phyloP scores from a whole-genome alignment of 1,140 invertebrate genomes.

The Euwallacea similis region DNA sequence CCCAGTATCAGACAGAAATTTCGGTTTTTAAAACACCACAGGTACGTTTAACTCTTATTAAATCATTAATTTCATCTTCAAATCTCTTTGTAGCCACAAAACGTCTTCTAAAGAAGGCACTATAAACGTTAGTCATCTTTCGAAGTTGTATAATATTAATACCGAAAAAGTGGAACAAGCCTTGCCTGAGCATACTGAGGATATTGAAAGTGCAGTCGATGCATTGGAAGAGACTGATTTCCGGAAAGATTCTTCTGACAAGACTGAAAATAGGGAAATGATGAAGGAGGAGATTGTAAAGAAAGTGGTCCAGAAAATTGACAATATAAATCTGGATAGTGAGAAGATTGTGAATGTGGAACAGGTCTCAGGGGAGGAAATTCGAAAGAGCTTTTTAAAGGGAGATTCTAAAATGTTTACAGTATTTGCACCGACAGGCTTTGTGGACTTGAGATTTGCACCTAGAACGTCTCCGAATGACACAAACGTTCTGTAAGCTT shows the following conservation, averaged over 20 bases:
- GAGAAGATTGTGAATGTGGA: conserved; percentile 47
- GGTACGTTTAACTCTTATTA: background rate
- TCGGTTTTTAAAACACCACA: conserved; percentile 37
- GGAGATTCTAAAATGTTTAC: conserved; percentile 33
- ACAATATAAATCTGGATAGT: conserved; percentile 49
- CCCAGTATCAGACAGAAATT: conserved; percentile 39
- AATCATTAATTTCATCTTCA: background rate
- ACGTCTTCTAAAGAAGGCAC: conserved; percentile 43
- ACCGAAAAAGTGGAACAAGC: conserved; percentile 42
- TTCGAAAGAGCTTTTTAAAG: conserved; percentile 28
- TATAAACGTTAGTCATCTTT: conserved; percentile 39
- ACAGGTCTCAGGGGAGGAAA: conserved; percentile 39
- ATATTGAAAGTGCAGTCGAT: conserved; percentile 60
- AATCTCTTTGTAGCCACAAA: conserved; percentile 27
- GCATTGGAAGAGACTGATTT: conserved; percentile 54
- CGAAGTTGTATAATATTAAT: conserved; percentile 50
- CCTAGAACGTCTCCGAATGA: conserved; percentile 15
- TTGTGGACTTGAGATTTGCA: conserved; percentile 47
- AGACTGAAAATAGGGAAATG: conserved; percentile 9
- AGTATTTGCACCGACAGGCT: conserved; percentile 48
- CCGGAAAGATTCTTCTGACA: conserved; percentile 12
- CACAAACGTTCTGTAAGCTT: conserved; percentile 37
- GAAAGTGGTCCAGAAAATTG: conserved; percentile 41
- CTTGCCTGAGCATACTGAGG: conserved; percentile 48
- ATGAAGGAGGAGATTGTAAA: conserved; percentile 37